Base-by-base conservation (phyloP, 2,888 invertebrate genomes). In the Pyralis farinalis region DNA sequence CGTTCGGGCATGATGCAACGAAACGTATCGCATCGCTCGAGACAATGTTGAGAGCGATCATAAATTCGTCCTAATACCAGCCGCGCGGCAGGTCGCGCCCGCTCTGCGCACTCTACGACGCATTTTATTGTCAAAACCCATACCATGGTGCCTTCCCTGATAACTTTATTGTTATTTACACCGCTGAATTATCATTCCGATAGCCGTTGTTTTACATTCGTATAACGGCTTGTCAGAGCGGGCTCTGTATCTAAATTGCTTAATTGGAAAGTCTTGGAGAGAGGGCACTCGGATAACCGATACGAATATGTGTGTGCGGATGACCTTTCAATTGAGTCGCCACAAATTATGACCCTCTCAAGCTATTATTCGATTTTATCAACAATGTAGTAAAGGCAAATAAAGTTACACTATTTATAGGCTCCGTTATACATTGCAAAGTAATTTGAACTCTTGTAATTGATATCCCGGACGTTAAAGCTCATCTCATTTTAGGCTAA, bases 91-190 rank as follows among this genome's bases (percentile, higher is more conserved):
- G 71, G 76, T 65, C 71, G 73, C 58, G 66, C 55, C 58, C 59
- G 65, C 63, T 59, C 59, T 53, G 47, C 52, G 60, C 69, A 55
- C 77, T 69, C 73, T 68, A 70, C 69, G 71, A 65, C 62, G 72
- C 77, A 72, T 85, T 86, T 87, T 85, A 86, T 83, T 85, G 85
- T 84, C 82, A 84, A 84, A 86, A 83, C 81, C 81, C 81, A 86
- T 83, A 83, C 70, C 54, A 65, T 61, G 68, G 70, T 74, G 72
- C 72, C 70, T 76, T 71, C 61, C 63, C 77, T 70, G 87, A 88
- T 88, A 86, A 86, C 77, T 79, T 85, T 86, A 86, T 87, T 85
- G 86, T 87, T 87, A 87, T 88, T 87, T 86, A 86, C 86, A 82
- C 81, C 81, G 72, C 72, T 65, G 78, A 77, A 82, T 83, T 84